Evolutionary conservation across 35 echinoderm and acorn worm genomes (phyloP), one percentile per base, ranked within the genome.

Genomic region (Ptychodera flava): DNA sequence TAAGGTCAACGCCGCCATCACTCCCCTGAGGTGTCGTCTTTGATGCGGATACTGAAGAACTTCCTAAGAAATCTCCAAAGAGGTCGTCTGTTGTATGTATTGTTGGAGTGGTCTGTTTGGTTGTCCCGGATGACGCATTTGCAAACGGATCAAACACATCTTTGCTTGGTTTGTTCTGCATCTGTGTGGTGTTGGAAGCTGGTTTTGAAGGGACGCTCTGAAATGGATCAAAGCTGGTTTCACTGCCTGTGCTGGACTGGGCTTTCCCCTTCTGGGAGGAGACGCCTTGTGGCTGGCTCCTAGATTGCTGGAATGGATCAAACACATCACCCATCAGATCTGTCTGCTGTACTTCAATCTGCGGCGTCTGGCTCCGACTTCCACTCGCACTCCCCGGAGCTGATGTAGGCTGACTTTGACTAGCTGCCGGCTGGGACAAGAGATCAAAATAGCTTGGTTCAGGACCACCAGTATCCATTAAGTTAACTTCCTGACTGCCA

Each of bases 81-180:
- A 88, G 87, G 36, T 88, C 80, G 75, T 88, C 87, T 76, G 80
- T 81, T 30, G 78, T 88, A 31, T 88, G 78, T 31, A 88, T 90
- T 35, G 77, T 52, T 81, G 37, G 84, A 31, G 84, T 79, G 0
- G 88, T 85, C 28, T 38, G 30, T 31, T 76, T 78, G 28, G 87
- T 29, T 30, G 82, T 35, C 37, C 33, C 30, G 35, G 33, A 33
- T 6, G 35, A 0, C 16, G 30, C 38, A 1, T 86, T 30, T 31
- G 88, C 86, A 86, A 97, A 97, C 0, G 91, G 91, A 84, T 97
- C 95, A 93, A 97, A 97, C 1, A 89, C 27, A 38, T 83, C 82
- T 16, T 28, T 32, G 16, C 31, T 34, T 36, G 32, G 1, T 10
- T 16, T 35, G 12, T 31, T 92, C 84, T n/a, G 86, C 83, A 35